Base-by-base conservation (phyloP, 2,888 invertebrate genomes). In the Himalopsyche tibetana region DNA sequence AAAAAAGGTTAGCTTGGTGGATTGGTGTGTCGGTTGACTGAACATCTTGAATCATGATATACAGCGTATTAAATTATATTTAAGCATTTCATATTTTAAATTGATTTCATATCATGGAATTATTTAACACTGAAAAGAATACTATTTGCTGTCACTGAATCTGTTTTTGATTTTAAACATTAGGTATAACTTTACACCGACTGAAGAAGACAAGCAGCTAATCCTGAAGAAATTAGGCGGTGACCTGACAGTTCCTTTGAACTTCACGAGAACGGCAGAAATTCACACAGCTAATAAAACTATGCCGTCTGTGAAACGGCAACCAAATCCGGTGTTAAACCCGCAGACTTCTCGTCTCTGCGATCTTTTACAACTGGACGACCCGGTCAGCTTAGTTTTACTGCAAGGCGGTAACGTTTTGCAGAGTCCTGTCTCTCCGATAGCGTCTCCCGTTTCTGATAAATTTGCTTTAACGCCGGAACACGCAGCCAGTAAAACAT, bases 211-310 rank as follows among this genome's bases (percentile, higher is more conserved):
- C 90, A 95, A 96, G 88, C 92, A 94, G 28, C 91, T 92, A 28
- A 92, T 98, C 6, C 89, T 93, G 0, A 91, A 93, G 79, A 93
- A 95, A 90, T 95, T 99, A 90, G 93, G 94, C 56, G 93, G 93
- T 83, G 93, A 96, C 89, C 92, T 98, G 82, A 91, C 91, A 80
- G 94, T 99, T 85, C 97, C 97, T 0, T 91, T 94, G 0, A 96
- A 96, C 92, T 99, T 99, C 92, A 93, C 93, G 28, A 94, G 93
- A 89, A 98, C 97, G 15, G 97, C 95, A 2, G 94, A 95, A 74
- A 91, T 95, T 0, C 96, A 95, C 89, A 91, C 90, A 85, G 89
- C 90, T 28, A 89, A 90, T 74, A 86, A 86, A 56, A 63, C 80
- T 15, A 94, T 94, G 82, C 93, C 91, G 17, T 92, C 92, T 80